phyloP scores from a whole-genome alignment of 2,797 vertebrate genomes.

The Taenioides sp. region DNA sequence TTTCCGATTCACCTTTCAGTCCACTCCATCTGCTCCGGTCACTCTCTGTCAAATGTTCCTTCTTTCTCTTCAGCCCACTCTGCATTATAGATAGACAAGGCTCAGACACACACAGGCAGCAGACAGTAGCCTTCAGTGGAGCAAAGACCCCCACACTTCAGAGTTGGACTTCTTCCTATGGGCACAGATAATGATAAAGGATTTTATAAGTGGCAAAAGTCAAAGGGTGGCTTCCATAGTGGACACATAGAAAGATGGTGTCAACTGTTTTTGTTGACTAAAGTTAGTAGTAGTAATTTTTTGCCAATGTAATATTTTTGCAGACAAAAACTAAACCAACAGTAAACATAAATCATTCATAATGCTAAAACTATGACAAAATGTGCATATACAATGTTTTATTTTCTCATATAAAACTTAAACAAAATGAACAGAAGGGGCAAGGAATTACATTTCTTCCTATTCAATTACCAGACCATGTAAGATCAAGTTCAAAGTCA shows the following conservation, averaged over 20 bases:
- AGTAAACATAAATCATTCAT: too few relatives aligned
- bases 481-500: too few relatives aligned
- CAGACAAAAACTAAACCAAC: too few relatives aligned
- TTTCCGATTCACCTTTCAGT: conserved; percentile 31
- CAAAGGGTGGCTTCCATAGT: neutral
- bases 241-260: neutral
- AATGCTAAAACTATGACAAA: too few relatives aligned
- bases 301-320: too few relatives aligned
- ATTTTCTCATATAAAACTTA: too few relatives aligned
- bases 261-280: too few relatives aligned
- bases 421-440: too few relatives aligned
- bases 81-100: conserved; percentile 5
- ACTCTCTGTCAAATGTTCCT: conserved; percentile 20
- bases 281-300: too few relatives aligned
- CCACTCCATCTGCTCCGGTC: conserved; percentile 8
- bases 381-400: too few relatives aligned
- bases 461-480: too few relatives aligned
- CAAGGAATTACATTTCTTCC: too few relatives aligned
- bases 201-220: neutral
- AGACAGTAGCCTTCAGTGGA: neutral
- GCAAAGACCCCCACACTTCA: neutral
- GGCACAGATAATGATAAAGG: neutral
- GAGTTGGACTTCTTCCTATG: neutral
- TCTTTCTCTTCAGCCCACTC: neutral
- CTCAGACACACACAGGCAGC: neutral